These are phyloP conservation scores for Microplitis mediator DNA, from an alignment of 1,140 invertebrate genomes.

Conservation along the genomic window DNA sequence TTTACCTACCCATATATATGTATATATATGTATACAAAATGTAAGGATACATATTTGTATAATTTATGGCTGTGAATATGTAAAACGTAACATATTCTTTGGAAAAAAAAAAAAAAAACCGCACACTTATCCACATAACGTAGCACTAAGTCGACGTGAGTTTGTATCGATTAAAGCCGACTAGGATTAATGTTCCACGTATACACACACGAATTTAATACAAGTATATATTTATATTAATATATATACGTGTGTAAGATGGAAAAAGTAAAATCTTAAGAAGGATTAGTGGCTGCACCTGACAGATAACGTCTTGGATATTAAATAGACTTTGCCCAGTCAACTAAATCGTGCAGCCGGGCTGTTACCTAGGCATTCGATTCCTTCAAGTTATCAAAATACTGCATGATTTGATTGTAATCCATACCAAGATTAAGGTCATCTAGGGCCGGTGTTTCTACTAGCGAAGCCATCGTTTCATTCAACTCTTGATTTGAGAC, in stretches of 20 bases:
- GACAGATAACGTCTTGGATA: background rate
- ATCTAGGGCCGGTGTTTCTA: slow-evolving; percentile 72
- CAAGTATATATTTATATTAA: background rate
- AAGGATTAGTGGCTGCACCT: slow-evolving; percentile 21
- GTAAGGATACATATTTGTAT: background rate
- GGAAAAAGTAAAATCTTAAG: background rate
- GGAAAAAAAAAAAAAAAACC: too few species aligned
- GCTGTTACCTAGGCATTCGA: slow-evolving; percentile 58
- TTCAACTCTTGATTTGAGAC: slow-evolving; percentile 46
- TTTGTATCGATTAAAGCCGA: too few species aligned
- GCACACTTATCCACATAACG: too few species aligned
- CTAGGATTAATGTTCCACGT: too few species aligned
- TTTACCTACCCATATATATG: background rate
- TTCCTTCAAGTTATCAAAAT: slow-evolving; percentile 95
- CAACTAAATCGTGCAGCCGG: slow-evolving; percentile 30
- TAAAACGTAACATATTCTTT: too few species aligned
- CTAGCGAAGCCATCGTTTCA: slow-evolving; percentile 64
- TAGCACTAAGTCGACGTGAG: too few species aligned
- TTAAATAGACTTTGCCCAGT: slow-evolving; percentile 25
- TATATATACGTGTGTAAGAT: background rate
- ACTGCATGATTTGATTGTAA: slow-evolving; percentile 96
- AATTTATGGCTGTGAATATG: background rate
- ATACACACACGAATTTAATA: background rate
- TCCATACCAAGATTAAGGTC: slow-evolving; percentile 88
- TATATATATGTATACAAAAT: background rate